Base-by-base conservation (phyloP, 1,140 invertebrate species). In the Drosophila sp. region DNA sequence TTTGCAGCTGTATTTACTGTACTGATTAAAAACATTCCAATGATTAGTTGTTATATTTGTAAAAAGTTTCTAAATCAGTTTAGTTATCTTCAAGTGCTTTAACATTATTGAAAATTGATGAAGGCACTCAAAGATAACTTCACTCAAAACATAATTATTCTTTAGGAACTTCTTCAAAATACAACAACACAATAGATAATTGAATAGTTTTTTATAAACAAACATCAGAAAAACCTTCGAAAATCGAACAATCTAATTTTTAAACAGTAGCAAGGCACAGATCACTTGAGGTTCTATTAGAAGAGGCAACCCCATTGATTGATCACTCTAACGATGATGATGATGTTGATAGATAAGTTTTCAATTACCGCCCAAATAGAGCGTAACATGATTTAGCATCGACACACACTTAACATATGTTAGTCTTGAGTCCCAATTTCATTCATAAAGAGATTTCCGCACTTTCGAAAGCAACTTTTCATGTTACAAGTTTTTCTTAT, bases 381-480 rank as follows among this genome's bases (percentile, higher is more conserved):
- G 21, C 21, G 21, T 21, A 21, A 27, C 32, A 16, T 21, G 29
- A 54, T 82, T 78, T 54, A 72, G 40, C 45, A 76, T 50, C 53
- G 36, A 89, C 61, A 78, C 71, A 66, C 78, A 50, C 46, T 79
- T 74, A 75, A 84, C 18, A 57, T 41, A n/a, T n/a, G n/a, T n/a
- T n/a, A 53, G 58, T 41, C 64, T 58, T 6, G 63, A 56, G 48
- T 32, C 38, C 63, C 66, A 63, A 74, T 80, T 70, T 87, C 83
- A 87, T 87, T 89, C 83, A 87, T 79, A 66, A 74, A 59, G 32
- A 72, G 72, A 72, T 87, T 82, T 82, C 78, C 67, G 80, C 69
- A 65, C 82, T 77, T 86, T 81, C 66, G 6, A 59, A 70, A 64
- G 14, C 43, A 29, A 57, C 16, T 56, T 57, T 57, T 16, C 67